phyloP scores from a whole-genome alignment of 2,888 invertebrate genomes.

The Sthenelais limicola region DNA sequence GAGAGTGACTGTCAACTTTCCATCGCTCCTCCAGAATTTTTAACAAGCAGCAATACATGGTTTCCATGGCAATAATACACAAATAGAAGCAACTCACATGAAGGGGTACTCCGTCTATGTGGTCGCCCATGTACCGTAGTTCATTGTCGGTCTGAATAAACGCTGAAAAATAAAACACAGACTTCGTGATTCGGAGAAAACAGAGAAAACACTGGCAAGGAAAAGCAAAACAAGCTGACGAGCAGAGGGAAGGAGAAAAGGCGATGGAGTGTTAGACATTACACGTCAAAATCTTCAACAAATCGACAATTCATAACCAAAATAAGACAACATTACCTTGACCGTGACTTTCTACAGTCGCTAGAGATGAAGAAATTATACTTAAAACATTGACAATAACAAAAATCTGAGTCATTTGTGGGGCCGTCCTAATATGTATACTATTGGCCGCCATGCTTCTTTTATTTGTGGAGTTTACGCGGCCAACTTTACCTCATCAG shows the following conservation, averaged over 20 bases:
- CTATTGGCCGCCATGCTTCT: slow-evolving; percentile 67
- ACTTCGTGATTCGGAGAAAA: no score
- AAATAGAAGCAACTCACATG: slow-evolving; percentile 66
- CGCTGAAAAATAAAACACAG: slow-evolving; percentile 76
- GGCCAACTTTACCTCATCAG: no score
- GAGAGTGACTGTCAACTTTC: no score
- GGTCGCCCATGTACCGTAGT: slow-evolving; percentile 80
- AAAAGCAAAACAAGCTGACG: no score
- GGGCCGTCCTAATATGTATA: slow-evolving; percentile 63
- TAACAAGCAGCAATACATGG: no score
- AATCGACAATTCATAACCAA: not conserved
- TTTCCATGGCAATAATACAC: not conserved
- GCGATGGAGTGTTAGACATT: no score
- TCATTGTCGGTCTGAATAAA: slow-evolving; percentile 82
- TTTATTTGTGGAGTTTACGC: slow-evolving; percentile 39
- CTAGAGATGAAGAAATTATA: slow-evolving; percentile 62
- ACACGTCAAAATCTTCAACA: slow-evolving; percentile 5
- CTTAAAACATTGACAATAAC: slow-evolving; percentile 67
- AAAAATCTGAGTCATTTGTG: slow-evolving; percentile 65
- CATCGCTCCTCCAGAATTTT: no score
- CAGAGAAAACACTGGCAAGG: no score
- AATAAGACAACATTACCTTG: slow-evolving; percentile 63
- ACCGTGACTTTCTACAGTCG: slow-evolving; percentile 70
- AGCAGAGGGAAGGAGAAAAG: no score
- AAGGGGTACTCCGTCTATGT: slow-evolving; percentile 75